Evolutionary conservation across 2,113 vertebrate species (phyloP).

Genomic region (Diphyllodes magnificus): DNA sequence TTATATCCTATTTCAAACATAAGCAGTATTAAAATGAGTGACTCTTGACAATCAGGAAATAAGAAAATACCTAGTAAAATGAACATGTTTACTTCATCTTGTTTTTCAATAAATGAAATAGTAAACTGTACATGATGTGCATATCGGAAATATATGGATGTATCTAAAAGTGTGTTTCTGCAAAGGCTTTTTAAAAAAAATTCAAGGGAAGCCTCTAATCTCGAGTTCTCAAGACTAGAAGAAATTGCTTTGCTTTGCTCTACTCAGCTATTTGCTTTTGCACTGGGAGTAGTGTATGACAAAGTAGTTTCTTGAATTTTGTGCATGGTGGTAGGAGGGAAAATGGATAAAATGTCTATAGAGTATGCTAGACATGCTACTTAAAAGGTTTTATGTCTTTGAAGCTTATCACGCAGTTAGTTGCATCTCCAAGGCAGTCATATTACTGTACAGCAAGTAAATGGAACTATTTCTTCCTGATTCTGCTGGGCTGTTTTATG

Average conservation of each 20-base stretch:
- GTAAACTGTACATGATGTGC: not conserved
- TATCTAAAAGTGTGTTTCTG: not conserved
- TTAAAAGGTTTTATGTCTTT: not conserved
- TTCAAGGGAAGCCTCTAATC: not conserved
- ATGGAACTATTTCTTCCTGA: not conserved
- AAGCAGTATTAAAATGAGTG: not conserved
- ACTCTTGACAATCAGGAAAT: not conserved
- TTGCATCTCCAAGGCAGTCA: not conserved
- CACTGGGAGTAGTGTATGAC: not conserved
- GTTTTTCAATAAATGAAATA: not conserved
- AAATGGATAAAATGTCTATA: not conserved
- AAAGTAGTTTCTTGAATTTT: not conserved
- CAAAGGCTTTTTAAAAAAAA: not conserved
- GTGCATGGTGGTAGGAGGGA: rapidly evolving
- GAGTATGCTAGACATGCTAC: not conserved
- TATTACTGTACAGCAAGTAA: not conserved
- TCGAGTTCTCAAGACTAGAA: not conserved
- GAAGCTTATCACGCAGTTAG: not conserved
- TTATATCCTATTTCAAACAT: not conserved
- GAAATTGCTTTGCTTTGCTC: not conserved
- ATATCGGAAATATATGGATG: not conserved
- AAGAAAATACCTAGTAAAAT: not conserved
- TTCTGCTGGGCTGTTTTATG: not conserved
- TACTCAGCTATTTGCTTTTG: not conserved
- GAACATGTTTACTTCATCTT: not conserved